Base-by-base conservation (phyloP, 1,140 invertebrate species). In the Drosophila kanapiae region DNA sequence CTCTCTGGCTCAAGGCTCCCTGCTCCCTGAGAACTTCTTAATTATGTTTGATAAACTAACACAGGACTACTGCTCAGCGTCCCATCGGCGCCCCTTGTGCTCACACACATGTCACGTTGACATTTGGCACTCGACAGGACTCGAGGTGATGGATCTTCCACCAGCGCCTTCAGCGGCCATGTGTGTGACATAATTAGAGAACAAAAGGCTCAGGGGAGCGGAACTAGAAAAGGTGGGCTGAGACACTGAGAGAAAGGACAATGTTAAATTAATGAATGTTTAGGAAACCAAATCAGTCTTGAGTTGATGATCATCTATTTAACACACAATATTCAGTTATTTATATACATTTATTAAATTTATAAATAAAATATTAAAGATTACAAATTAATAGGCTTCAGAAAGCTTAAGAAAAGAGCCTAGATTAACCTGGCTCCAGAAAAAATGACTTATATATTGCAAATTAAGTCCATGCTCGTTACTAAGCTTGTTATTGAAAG, bases 31-130 rank as follows among this genome's bases (percentile, higher is more conserved):
- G 67, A 72, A 80, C 67, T 87, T 90, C 84, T 84, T 87, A 87
- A 87, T 87, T 87, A 88, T 87, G 81, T 87, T 87, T 87, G 84
- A 84, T 72, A 80, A 78, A 87, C 76, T 77, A 88, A 83, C 76
- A 78, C 56, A 40, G 67, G 45, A 38, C 13, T 54, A 53, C 37
- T 69, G 27, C 51, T 56, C 16, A 7, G 31, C 33, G 14, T 16
- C 33, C 23, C 68, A 27, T 8, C 2, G 35, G 6, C 14, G 40
- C 27, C 65, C 65, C 63, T 49, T 18, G 58, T 56, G 59, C 40
- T 47, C 69, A 27, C 71, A 87, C 83, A 87, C 83, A 87, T 88
- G 84, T 67, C 81, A 79, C 80, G 57, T 54, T 82, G 80, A 82
- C 75, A 82, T 74, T 80, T 80, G 58, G 61, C 76, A 80, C 72